Evolutionary conservation across 2,888 invertebrate species (phyloP).

Genomic region (Ctenicera cuprea): DNA sequence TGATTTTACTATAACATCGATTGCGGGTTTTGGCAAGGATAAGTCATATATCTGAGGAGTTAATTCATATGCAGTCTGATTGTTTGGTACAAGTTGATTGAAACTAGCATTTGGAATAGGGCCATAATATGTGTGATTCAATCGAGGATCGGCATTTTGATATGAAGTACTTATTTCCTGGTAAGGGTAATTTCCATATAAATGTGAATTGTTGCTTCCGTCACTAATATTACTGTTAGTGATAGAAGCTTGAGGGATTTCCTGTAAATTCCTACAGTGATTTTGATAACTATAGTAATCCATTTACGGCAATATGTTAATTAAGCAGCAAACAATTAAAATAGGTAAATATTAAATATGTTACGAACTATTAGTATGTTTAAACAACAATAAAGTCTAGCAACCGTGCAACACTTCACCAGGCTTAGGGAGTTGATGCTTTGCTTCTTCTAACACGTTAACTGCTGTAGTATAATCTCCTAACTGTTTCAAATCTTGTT

Average conservation of each 20-base stretch:
- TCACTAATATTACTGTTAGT: neutral
- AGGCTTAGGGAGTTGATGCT: conserved; percentile 75
- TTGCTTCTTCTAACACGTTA: conserved; percentile 81
- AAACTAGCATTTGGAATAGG: conserved; percentile 23
- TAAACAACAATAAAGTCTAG: conserved; percentile 39
- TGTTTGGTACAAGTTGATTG: conserved; percentile 12
- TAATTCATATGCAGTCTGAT: neutral
- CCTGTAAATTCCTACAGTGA: conserved; percentile 13
- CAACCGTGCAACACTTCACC: conserved; percentile 62
- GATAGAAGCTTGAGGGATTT: neutral
- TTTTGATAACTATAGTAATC: conserved; percentile 47
- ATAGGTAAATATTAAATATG: conserved; percentile 28
- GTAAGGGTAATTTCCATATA: neutral
- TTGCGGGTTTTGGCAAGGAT: conserved; percentile 33
- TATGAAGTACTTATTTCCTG: conserved; percentile 20
- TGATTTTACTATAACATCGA: conserved; percentile 57
- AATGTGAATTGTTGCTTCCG: neutral
- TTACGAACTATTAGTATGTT: conserved; percentile 6
- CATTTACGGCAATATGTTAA: conserved; percentile 43
- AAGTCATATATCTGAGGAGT: conserved; percentile 46
- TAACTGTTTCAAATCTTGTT: conserved; percentile 84
- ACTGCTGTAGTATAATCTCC: conserved; percentile 83
- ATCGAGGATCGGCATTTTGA: conserved; percentile 51
- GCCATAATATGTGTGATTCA: conserved; percentile 47
- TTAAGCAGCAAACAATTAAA: conserved; percentile 10